Percentiles rank a stretch among this genome's conserved stretches.
These are phyloP conservation scores for Andrena chrysosceles DNA, from an alignment of 2,888 invertebrate species.

Conservation along the genomic window DNA sequence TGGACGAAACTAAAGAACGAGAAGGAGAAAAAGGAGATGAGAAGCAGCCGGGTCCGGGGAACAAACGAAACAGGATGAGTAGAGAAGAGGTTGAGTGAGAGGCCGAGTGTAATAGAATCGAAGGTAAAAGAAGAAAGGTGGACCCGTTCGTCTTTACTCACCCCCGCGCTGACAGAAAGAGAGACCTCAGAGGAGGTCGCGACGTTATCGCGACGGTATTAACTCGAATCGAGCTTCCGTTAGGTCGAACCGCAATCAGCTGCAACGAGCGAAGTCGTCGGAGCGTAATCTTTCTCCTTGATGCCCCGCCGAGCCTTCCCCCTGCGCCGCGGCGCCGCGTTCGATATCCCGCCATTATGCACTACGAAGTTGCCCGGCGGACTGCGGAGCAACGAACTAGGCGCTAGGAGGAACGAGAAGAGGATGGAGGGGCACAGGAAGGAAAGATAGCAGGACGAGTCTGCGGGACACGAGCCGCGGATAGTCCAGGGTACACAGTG, in stretches of 20 bases:
- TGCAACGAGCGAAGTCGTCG: conserved; percentile 70
- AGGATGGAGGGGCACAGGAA: conserved; percentile 2
- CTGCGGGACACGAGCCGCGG: conserved; percentile 19
- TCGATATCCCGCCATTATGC: conserved; percentile 65
- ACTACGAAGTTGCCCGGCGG: conserved; percentile 22
- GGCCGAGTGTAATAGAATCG: conserved; percentile 24
- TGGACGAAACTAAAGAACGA: not conserved
- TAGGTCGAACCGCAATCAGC: conserved; percentile 75
- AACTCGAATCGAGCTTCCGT: conserved; percentile 74
- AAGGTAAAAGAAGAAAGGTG: conserved; percentile 9
- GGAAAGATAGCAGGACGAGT: conserved; percentile 15
- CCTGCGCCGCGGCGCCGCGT: not conserved
- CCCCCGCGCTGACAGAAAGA: conserved; percentile 21
- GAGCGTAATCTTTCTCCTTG: conserved; percentile 65
- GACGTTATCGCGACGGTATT: conserved; percentile 75
- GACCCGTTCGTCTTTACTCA: conserved; percentile 8
- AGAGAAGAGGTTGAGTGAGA: conserved; percentile 5
- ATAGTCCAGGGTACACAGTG: conserved; percentile 8
- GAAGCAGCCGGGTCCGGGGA: not conserved
- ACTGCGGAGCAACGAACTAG: conserved; percentile 14
- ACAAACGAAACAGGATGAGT: conserved; percentile 10
- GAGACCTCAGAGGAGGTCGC: conserved; percentile 54
- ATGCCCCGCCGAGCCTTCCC: conserved; percentile 1
- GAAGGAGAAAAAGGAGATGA: conserved; percentile 9
- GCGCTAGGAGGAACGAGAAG: not conserved